Evolutionary conservation across 2,797 vertebrate species (phyloP).

Genomic region (Scomberomorus guttatus): DNA sequence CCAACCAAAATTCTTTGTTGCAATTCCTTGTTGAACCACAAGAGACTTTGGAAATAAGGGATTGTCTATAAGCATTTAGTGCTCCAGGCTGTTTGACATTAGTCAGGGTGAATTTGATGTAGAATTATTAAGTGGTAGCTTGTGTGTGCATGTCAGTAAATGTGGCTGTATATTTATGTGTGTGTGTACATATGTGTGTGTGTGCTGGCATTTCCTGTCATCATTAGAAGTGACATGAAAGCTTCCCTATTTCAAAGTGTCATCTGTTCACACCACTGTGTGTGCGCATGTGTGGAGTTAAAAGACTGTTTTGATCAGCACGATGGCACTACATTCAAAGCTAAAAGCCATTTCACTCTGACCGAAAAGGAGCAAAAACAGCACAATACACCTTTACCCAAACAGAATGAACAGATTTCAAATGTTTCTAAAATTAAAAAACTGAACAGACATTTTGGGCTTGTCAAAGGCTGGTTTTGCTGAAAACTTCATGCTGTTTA

Average conservation of each 20-base stretch:
- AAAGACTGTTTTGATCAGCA: slow-evolving; percentile 71
- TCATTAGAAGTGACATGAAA: slow-evolving; percentile 75
- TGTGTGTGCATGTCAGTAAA: slow-evolving; percentile 10
- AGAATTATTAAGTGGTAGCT: slow-evolving; percentile 25
- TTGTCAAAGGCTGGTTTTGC: slow-evolving; percentile 11
- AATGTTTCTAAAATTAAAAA: slow-evolving; percentile 28
- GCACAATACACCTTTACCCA: not conserved
- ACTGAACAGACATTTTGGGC: slow-evolving; percentile 1
- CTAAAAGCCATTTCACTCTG: slow-evolving; percentile 45
- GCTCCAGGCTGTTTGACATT: slow-evolving; percentile 21
- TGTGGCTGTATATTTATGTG: not conserved
- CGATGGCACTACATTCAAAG: slow-evolving; percentile 58
- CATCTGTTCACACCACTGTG: slow-evolving; percentile 67
- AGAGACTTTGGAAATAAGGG: slow-evolving; percentile 15
- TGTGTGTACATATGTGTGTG: slow-evolving; percentile 15
- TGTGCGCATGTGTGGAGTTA: slow-evolving; percentile 49
- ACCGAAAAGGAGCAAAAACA: slow-evolving; percentile 33
- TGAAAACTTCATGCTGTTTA: slow-evolving; percentile 17
- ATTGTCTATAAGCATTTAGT: slow-evolving; percentile 11
- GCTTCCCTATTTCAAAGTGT: slow-evolving; percentile 72
- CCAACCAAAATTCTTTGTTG: not conserved
- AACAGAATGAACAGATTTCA: slow-evolving; percentile 10
- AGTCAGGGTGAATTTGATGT: slow-evolving; percentile 15
- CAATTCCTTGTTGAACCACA: slow-evolving; percentile 33
- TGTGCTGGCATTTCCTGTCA: slow-evolving; percentile 62